Base-by-base conservation (phyloP, 2,888 invertebrate species). In the Raillietiella orientalis region DNA sequence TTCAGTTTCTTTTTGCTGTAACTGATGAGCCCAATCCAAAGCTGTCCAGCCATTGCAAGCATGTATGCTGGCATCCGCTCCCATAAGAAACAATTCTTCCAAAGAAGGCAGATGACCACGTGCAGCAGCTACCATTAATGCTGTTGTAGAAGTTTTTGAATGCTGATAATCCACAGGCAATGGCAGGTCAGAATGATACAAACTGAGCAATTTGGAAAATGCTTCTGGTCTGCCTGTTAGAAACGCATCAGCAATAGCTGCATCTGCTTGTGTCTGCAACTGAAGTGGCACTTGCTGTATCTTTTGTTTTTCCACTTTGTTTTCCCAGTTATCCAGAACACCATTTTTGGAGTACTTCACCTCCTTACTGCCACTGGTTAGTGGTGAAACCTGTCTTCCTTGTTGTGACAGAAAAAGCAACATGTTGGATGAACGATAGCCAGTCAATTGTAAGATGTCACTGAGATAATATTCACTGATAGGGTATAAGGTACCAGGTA, bases 401-500 rank as follows among this genome's bases (percentile, higher is more conserved):
- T n/a, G n/a, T n/a, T n/a, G n/a, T n/a, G n/a, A n/a, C n/a, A n/a
- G n/a, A n/a, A n/a, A 9, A 15, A 14, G 9, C 13, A 5, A 10
- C 4, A 12, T 19, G 8, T 8, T 8, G 11, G 6, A 9, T 6
- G 9, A 8, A 10, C 11, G 6, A 10, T 11, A 23, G 10, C 6
- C 9, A 6, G 10, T n/a, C 9, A 11, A 8, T n/a, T 23, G 6
- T 11, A 23, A 6, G 10, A 23, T 23, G 23, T 23, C n/a, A 8
- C 6, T 11, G 11, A 23, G 19, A 19, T 19, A 19, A 8, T 24
- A 29, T 54, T 53, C 49, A 36, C 67, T 56, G 0, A 90, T 84
- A 0, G 84, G 77, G 45, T 55, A 71, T 1, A 77, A 62, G 10
- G 77, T 57, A 0, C 90, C 90, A 2, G 69, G 63, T 5, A 84